These are phyloP conservation scores for Piezodorus guildinii DNA, from an alignment of 1,140 invertebrate species.

Conservation along the genomic window DNA sequence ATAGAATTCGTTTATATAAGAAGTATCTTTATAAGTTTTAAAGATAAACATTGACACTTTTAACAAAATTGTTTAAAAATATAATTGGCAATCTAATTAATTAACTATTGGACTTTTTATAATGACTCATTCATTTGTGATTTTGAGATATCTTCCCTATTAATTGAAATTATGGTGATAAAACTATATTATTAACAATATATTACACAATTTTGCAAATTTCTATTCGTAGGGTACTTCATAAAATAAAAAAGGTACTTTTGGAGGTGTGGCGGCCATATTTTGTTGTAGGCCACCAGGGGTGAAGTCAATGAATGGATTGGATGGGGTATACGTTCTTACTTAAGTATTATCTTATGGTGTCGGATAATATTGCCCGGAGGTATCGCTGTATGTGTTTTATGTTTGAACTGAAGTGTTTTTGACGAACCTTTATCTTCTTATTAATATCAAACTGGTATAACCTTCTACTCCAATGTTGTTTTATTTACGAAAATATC, in stretches of 20 bases:
- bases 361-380: neutral
- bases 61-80: no score
- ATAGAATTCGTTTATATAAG: no score
- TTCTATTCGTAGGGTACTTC: no score
- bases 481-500: slow-evolving; percentile 17
- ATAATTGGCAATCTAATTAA: no score
- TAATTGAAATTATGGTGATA: no score
- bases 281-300: slow-evolving; percentile 30
- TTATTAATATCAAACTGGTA: slow-evolving; percentile 5
- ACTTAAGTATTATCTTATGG: neutral
- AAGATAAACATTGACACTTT: no score
- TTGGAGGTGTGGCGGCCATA: slow-evolving; percentile 33
- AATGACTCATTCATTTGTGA: no score
- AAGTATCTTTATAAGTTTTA: no score
- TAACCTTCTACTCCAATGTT: slow-evolving; percentile 9
- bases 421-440: neutral
- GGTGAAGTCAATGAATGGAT: slow-evolving; percentile 24
- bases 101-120: no score
- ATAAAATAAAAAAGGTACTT: neutral
- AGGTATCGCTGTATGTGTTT: no score
- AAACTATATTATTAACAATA: no score
- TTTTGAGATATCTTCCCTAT: no score
- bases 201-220: neutral
- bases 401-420: neutral
- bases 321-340: neutral